A percentile compares a stretch with the other conserved stretches of the same genome.
Evolutionary conservation across 2,113 vertebrate species (phyloP).

Genomic region (Dasyornis broadbenti): DNA sequence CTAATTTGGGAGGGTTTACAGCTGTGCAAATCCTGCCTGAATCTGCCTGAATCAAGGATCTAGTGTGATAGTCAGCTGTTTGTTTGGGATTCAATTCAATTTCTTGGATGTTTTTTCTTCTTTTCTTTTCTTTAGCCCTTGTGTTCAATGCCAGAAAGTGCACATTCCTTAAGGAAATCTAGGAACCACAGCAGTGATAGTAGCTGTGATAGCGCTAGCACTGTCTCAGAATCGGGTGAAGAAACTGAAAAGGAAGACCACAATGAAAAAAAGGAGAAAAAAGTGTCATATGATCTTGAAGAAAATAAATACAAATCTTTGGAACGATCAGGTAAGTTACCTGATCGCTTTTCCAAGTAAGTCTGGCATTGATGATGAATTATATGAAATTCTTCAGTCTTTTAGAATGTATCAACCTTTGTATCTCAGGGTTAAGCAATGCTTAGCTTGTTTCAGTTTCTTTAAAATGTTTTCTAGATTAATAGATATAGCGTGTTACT

Average conservation of each 20-base stretch:
- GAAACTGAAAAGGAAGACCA: slow-evolving; percentile 71
- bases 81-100: background rate
- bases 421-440: background rate
- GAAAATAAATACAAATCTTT: slow-evolving; percentile 78
- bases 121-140: slow-evolving; percentile 73
- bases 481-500: background rate
- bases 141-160: slow-evolving; percentile 89
- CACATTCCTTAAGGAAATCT: slow-evolving; percentile 76
- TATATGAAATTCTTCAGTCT: background rate
- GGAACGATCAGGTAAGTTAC: slow-evolving; percentile 85
- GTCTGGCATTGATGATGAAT: background rate
- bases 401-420: background rate
- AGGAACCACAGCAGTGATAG: slow-evolving; percentile 74
- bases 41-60: background rate
- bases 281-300: slow-evolving; percentile 79
- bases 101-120: background rate
- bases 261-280: slow-evolving; percentile 79
- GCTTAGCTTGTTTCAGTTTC: background rate
- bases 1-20: background rate
- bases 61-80: background rate
- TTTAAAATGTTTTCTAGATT: background rate
- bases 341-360: background rate
- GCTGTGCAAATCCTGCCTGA: background rate
- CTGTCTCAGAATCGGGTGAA: slow-evolving; percentile 78
- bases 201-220: slow-evolving; percentile 79